These are phyloP conservation scores for Hypsibius dujardini DNA, from an alignment of 1,140 invertebrate genomes.

Conservation along the genomic window DNA sequence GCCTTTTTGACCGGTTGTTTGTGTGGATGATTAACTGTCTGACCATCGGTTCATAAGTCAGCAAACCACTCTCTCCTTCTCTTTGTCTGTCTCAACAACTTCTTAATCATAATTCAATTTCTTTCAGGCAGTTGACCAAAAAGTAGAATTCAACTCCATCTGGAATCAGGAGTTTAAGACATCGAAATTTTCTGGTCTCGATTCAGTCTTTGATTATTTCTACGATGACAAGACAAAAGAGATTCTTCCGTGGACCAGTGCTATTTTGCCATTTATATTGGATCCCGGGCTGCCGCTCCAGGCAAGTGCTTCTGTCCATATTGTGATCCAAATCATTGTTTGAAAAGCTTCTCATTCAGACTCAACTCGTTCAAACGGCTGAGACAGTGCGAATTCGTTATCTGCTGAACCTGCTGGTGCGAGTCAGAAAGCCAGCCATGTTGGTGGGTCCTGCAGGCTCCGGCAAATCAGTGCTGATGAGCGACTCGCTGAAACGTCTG, in stretches of 20 bases:
- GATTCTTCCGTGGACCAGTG: slow-evolving; percentile 72
- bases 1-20: too few relatives aligned
- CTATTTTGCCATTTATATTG: slow-evolving; percentile 68
- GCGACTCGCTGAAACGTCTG: slow-evolving; percentile 59
- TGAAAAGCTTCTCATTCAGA: slow-evolving; percentile 35
- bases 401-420: slow-evolving; percentile 74
- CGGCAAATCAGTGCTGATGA: slow-evolving; percentile 71
- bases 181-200: slow-evolving; percentile 60
- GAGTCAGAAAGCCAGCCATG: slow-evolving; percentile 73
- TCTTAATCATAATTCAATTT: slow-evolving; percentile 18
- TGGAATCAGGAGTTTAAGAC: slow-evolving; percentile 89
- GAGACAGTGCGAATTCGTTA: slow-evolving; percentile 75
- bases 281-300: slow-evolving; percentile 78
- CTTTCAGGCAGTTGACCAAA: slow-evolving; percentile 52
- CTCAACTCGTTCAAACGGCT: slow-evolving; percentile 72
- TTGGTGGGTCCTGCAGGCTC: slow-evolving; percentile 73
- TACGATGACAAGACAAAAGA: slow-evolving; percentile 73
- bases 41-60: too few relatives aligned
- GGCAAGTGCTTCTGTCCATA: slow-evolving; percentile 34
- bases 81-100: background rate
- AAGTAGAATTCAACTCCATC: slow-evolving; percentile 89
- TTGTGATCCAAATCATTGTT: background rate
- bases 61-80: too few relatives aligned
- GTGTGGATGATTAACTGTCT: too few relatives aligned
- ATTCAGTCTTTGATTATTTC: slow-evolving; percentile 82